A percentile compares a stretch with the other conserved stretches of the same genome.
These are phyloP conservation scores for Aplocera efformata DNA, from an alignment of 2,888 invertebrate genomes.

Conservation along the genomic window DNA sequence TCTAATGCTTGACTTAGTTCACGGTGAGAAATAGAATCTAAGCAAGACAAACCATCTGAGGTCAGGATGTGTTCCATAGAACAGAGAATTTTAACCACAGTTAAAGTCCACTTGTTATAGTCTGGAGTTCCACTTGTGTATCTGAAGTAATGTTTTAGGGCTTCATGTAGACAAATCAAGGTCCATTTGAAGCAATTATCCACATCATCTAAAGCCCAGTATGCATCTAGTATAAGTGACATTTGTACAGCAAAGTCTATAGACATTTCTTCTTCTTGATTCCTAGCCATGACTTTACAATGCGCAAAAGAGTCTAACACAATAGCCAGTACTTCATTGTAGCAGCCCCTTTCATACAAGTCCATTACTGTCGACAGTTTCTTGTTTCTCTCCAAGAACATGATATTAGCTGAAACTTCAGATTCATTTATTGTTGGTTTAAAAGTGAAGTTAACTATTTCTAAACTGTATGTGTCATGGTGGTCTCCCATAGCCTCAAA, in stretches of 20 bases:
- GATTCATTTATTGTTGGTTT: conserved; percentile 59
- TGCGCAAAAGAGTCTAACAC: conserved; percentile 84
- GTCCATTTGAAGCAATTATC: conserved; percentile 88
- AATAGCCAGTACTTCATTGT: conserved; percentile 83
- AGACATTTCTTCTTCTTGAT: conserved; percentile 68
- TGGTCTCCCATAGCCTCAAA: conserved; percentile 69
- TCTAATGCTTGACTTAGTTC: conserved; percentile 85
- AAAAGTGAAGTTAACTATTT: conserved; percentile 59
- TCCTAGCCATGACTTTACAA: conserved; percentile 62
- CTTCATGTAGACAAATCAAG: conserved; percentile 87
- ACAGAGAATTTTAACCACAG: conserved; percentile 68
- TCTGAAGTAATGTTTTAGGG: conserved; percentile 82
- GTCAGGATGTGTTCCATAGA: conserved; percentile 70
- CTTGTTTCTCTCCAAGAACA: conserved; percentile 72
- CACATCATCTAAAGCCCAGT: conserved; percentile 81
- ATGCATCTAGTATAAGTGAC: conserved; percentile 83
- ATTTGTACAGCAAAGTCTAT: conserved; percentile 80
- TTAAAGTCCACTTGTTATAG: conserved; percentile 68
- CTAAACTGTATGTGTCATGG: conserved; percentile 50
- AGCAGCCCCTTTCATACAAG: conserved; percentile 83
- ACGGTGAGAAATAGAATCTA: conserved; percentile 78
- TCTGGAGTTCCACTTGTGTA: conserved; percentile 64
- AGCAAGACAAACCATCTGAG: conserved; percentile 66
- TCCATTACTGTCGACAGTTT: conserved; percentile 83
- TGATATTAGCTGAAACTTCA: conserved; percentile 57